phyloP scores from a whole-genome alignment of 2,113 vertebrate species.

The Rhea pennata region DNA sequence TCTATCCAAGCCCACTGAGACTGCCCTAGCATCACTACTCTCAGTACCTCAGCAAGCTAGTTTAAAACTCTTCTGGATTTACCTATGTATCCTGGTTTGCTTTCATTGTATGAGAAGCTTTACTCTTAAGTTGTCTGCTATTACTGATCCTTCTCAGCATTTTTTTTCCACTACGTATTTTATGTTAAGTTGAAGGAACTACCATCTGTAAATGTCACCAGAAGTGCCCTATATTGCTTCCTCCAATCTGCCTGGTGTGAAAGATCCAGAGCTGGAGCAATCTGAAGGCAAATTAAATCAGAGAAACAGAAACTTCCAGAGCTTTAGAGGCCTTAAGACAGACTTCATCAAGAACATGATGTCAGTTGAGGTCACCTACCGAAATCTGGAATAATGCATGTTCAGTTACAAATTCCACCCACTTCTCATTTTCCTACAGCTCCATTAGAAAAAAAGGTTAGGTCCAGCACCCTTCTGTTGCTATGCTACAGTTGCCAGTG shows the following conservation, averaged over 20 bases:
- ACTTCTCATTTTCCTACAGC: constrained; percentile 16
- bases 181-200: background rate
- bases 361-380: background rate
- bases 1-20: background rate
- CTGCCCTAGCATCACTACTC: background rate
- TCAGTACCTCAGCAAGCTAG: background rate
- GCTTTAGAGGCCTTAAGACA: background rate
- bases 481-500: constrained; percentile 61
- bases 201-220: background rate
- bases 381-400: background rate
- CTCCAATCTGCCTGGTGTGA: background rate
- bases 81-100: background rate
- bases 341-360: background rate
- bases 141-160: background rate
- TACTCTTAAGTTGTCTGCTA: too few species aligned
- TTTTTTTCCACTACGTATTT: background rate
- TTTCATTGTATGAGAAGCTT: background rate
- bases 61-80: background rate
- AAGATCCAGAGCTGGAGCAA: background rate
- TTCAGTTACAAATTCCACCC: background rate
- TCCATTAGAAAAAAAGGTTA: background rate
- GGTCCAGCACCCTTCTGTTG: constrained; percentile 55
- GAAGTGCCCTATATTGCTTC: background rate
- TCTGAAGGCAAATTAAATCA: background rate
- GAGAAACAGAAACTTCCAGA: background rate